Evolutionary conservation across 2,113 vertebrate species (phyloP).

Genomic region (Microcebus tavaratra): DNA sequence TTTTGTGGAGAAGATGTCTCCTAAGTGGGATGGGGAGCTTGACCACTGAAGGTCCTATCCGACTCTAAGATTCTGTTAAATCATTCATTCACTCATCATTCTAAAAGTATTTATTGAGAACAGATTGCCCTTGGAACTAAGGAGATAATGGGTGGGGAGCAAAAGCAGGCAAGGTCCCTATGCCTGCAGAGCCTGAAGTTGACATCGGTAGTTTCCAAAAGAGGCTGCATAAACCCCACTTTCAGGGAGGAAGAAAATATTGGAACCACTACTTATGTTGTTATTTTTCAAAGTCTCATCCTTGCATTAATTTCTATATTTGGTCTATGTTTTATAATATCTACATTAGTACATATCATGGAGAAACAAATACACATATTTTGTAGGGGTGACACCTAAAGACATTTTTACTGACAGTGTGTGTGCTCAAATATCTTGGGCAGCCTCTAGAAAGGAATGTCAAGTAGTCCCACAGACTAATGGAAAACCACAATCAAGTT

Average conservation of each 20-base stretch:
- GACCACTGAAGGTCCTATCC: neutral
- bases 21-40: neutral
- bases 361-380: neutral
- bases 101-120: neutral
- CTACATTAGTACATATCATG: neutral
- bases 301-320: conserved; percentile 7
- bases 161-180: neutral
- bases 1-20: neutral
- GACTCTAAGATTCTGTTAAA: neutral
- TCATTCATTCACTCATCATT: neutral
- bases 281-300: neutral
- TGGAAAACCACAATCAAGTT: neutral
- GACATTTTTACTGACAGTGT: neutral
- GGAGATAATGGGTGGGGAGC: neutral
- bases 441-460: neutral
- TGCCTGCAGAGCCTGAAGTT: neutral
- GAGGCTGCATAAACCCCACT: neutral
- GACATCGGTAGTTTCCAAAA: neutral
- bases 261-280: neutral
- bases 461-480: neutral
- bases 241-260: neutral
- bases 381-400: neutral
- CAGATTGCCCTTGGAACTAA: neutral
- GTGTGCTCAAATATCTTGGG: neutral
- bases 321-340: neutral